Conservation (phyloP, 2,113 vertebrate species). For the Mormyrus iriodes region DNA sequence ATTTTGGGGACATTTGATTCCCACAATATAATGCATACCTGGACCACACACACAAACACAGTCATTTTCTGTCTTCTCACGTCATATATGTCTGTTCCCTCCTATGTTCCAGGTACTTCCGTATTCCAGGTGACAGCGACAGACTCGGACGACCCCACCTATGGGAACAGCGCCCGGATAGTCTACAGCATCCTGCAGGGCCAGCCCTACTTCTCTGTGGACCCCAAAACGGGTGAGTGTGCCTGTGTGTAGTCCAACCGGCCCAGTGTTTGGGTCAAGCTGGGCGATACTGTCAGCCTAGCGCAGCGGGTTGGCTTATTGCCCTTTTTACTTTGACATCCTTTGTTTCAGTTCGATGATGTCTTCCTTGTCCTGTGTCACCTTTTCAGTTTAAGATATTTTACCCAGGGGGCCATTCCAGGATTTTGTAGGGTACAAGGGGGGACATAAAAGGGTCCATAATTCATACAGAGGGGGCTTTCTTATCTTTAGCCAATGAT, state of each 20-base stretch:
- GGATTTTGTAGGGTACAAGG: neutral
- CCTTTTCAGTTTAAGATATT: neutral
- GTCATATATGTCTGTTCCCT: neutral
- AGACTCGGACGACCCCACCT: neutral
- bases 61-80: too few relatives aligned
- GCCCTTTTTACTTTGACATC: neutral
- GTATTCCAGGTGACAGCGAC: conserved; percentile 9
- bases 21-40: too few relatives aligned
- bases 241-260: neutral
- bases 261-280: neutral
- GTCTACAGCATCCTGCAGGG: conserved; percentile 11
- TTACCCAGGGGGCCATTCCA: neutral
- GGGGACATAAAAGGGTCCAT: neutral
- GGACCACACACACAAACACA: too few relatives aligned
- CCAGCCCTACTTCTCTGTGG: conserved; percentile 9
- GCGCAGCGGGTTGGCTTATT: neutral
- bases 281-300: neutral
- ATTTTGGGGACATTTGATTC: too few relatives aligned
- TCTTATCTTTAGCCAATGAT: neutral
- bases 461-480: neutral
- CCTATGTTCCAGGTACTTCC: neutral
- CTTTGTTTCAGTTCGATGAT: neutral
- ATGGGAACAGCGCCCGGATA: neutral
- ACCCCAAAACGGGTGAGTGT: conserved; percentile 10
- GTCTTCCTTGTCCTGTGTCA: neutral